Conservation (phyloP, 2,113 vertebrate genomes). For the Rhea pennata region DNA sequence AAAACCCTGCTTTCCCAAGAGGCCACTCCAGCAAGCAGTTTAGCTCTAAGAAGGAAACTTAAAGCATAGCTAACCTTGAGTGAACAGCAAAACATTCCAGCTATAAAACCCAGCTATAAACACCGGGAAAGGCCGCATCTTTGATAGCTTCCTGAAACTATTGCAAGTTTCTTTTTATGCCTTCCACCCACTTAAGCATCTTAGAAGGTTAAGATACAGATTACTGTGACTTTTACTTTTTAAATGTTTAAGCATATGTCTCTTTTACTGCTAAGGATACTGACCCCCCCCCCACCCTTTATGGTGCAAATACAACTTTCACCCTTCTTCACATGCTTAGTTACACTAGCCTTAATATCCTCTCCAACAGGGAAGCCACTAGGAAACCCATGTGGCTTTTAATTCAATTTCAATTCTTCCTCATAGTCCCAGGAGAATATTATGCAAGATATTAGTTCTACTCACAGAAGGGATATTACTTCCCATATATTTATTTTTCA, state of each 20-base stretch:
- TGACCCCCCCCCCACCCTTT: fast-evolving
- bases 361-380: background rate
- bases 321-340: background rate
- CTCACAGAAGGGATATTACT: background rate
- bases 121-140: background rate
- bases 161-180: background rate
- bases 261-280: background rate
- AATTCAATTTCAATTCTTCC: background rate
- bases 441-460: background rate
- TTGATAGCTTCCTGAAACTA: conserved; percentile 10
- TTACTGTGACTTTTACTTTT: background rate
- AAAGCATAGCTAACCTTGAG: background rate
- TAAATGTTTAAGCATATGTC: background rate
- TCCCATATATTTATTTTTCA: background rate
- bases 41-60: background rate
- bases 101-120: conserved; percentile 42
- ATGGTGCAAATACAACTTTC: background rate
- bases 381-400: background rate
- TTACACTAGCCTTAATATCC: background rate
- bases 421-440: background rate
- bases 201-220: background rate
- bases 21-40: background rate
- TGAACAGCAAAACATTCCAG: background rate
- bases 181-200: background rate
- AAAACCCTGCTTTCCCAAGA: conserved; percentile 11